These are phyloP conservation scores for Ormia ochracea DNA, from an alignment of 2,888 invertebrate species.

Conservation along the genomic window DNA sequence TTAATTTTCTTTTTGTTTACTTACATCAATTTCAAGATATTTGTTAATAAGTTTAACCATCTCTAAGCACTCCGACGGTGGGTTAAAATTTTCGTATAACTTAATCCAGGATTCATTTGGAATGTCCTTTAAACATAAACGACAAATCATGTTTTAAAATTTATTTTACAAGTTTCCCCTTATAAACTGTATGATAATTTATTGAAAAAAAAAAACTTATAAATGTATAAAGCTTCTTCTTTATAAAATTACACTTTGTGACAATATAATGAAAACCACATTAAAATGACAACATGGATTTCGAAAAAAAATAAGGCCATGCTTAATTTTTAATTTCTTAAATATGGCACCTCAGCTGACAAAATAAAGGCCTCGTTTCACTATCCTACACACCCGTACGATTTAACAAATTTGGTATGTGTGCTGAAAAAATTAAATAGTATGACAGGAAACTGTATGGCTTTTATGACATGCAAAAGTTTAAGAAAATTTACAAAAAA, in stretches of 20 bases:
- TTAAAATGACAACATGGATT: not conserved
- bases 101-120: slow-evolving; percentile 48
- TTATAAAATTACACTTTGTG: not conserved
- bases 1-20: not conserved
- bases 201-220: slow-evolving; percentile 8
- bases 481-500: too few relatives aligned
- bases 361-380: too few relatives aligned
- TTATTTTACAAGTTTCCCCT: not conserved
- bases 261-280: too few relatives aligned
- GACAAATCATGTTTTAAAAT: slow-evolving; percentile 52
- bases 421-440: too few relatives aligned
- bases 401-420: too few relatives aligned
- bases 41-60: slow-evolving; percentile 70
- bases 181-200: slow-evolving; percentile 5
- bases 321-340: too few relatives aligned
- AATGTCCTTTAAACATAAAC: slow-evolving; percentile 53
- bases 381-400: too few relatives aligned
- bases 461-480: too few relatives aligned
- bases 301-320: too few relatives aligned
- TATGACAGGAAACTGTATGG: too few relatives aligned
- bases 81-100: slow-evolving; percentile 38
- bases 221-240: slow-evolving; percentile 40
- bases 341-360: too few relatives aligned
- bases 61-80: slow-evolving; percentile 62
- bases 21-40: slow-evolving; percentile 70